Percentiles rank a stretch among this genome's conserved stretches.
These are phyloP conservation scores for Hucho hucho DNA, from an alignment of 2,113 vertebrate genomes.

Conservation along the genomic window DNA sequence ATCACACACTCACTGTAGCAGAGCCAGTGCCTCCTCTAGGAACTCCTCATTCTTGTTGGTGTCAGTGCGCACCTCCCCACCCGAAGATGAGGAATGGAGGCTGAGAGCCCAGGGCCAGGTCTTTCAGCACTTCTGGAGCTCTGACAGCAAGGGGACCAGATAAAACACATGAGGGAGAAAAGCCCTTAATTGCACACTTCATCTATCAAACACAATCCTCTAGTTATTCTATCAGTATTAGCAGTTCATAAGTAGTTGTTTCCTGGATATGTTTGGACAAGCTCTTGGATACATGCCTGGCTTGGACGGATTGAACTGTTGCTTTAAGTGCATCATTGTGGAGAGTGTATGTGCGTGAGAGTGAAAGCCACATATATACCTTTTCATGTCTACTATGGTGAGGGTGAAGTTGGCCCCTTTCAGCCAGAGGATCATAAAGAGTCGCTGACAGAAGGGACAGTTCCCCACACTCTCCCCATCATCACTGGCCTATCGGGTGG, in stretches of 20 bases:
- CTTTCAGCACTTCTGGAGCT: conserved; percentile 81
- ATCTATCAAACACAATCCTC: too few species aligned
- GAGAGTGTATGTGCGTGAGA: background rate
- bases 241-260: too few species aligned
- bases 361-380: conserved; percentile 73
- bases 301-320: too few species aligned
- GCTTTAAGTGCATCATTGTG: background rate
- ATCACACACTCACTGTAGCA: conserved; percentile 77
- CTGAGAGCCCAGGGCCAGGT: conserved; percentile 86
- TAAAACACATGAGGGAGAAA: background rate
- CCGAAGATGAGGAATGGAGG: conserved; percentile 86
- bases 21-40: conserved; percentile 82
- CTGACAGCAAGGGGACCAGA: conserved; percentile 61
- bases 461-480: conserved; percentile 83
- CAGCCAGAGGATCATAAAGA: conserved; percentile 93
- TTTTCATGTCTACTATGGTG: conserved; percentile 87
- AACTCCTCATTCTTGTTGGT: conserved; percentile 90
- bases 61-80: conserved; percentile 82
- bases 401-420: conserved; percentile 87
- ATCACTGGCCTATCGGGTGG: conserved; percentile 75
- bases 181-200: background rate
- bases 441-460: conserved; percentile 88
- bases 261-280: too few species aligned
- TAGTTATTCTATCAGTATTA: too few species aligned
- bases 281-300: too few species aligned